Conservation (phyloP, 1,140 invertebrate genomes). For the Drosophila albomicans region DNA sequence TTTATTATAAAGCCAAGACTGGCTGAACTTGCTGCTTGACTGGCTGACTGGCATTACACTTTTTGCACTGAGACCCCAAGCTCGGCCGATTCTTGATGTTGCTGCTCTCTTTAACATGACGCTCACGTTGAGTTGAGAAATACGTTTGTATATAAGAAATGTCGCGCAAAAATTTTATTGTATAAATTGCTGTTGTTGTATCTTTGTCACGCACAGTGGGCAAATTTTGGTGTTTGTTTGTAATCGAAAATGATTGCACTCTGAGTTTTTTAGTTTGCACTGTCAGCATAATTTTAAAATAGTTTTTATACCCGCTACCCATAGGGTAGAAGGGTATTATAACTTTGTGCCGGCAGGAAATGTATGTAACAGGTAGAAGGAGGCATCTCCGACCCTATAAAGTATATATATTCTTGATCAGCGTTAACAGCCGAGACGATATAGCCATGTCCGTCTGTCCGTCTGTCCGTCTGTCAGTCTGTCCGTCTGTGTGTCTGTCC, state of each 20-base stretch:
- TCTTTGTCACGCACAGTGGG: slow-evolving; percentile 64
- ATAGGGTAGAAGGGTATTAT: too few relatives aligned
- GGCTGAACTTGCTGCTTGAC: slow-evolving; percentile 13
- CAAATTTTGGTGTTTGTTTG: slow-evolving; percentile 1
- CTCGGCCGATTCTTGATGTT: slow-evolving; percentile 46
- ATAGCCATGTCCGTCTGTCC: too few relatives aligned
- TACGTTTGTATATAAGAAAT: slow-evolving; percentile 59
- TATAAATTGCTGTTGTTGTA: slow-evolving; percentile 44
- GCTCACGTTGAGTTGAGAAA: slow-evolving; percentile 71
- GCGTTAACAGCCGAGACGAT: too few relatives aligned
- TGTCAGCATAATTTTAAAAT: too few relatives aligned
- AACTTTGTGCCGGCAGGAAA: too few relatives aligned
- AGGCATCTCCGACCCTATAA: too few relatives aligned
- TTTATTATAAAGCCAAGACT: slow-evolving; percentile 63
- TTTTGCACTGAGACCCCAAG: slow-evolving; percentile 54
- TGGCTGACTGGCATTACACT: slow-evolving; percentile 40
- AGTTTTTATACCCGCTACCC: too few relatives aligned
- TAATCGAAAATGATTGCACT: background rate
- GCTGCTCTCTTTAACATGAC: slow-evolving; percentile 62
- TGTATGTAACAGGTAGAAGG: too few relatives aligned
- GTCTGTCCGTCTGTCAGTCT: too few relatives aligned
- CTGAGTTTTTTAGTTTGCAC: too few relatives aligned
- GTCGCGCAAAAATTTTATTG: slow-evolving; percentile 65
- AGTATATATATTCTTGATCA: too few relatives aligned
- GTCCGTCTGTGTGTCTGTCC: too few relatives aligned